Evolutionary conservation across 2,797 vertebrate species (phyloP).

Genomic region (Pelochelys cantorii): DNA sequence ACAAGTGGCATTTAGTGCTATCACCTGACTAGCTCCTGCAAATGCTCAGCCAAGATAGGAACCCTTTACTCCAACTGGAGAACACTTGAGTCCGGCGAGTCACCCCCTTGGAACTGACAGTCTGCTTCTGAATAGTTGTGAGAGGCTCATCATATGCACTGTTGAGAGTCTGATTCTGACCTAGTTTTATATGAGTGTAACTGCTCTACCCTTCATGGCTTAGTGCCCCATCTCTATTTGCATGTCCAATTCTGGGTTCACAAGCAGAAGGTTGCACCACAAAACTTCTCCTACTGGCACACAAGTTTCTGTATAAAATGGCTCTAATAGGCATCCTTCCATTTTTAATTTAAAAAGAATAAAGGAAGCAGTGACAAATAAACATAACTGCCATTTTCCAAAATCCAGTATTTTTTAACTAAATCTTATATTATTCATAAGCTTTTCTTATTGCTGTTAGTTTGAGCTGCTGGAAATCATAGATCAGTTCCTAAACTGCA

Average conservation of each 20-base stretch:
- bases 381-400: conserved; percentile 31
- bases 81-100: not conserved
- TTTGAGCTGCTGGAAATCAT: conserved; percentile 67
- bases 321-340: not conserved
- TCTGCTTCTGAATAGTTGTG: not conserved
- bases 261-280: fast-evolving
- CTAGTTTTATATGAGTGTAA: not conserved
- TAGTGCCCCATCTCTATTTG: not conserved
- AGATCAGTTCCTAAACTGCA: conserved; percentile 47
- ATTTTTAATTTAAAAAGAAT: not conserved
- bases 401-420: conserved; percentile 40
- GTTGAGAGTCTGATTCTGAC: not conserved
- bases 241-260: fast-evolving
- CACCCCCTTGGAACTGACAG: fast-evolving
- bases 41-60: not conserved
- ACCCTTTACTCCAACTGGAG: not conserved
- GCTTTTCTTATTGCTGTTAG: conserved; percentile 49
- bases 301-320: not conserved
- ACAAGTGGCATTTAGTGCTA: not conserved
- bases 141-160: not conserved
- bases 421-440: conserved; percentile 45
- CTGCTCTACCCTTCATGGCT: too few relatives aligned
- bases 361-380: conserved; percentile 28
- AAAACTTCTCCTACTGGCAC: not conserved
- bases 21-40: not conserved